Conservation (phyloP, 1,140 invertebrate genomes). For the Aphelenchoides besseyi region DNA sequence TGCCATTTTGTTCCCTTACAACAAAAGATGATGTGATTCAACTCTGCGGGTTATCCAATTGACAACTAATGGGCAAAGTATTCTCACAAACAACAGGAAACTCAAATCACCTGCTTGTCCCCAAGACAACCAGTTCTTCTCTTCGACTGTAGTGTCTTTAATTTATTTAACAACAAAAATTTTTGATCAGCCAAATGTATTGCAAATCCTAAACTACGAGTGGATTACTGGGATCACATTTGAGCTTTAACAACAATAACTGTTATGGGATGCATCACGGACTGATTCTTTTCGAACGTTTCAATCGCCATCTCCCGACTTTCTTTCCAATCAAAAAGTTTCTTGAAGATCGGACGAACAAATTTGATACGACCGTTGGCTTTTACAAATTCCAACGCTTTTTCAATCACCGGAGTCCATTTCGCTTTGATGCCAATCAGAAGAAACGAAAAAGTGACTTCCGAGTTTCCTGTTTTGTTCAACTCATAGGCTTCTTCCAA, state of each 20-base stretch:
- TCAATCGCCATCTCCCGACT: slow-evolving; percentile 31
- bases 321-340: slow-evolving; percentile 45
- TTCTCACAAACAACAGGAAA: too few relatives aligned
- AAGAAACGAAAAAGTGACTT: slow-evolving; percentile 71
- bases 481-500: slow-evolving; percentile 74
- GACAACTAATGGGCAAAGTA: too few relatives aligned
- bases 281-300: slow-evolving; percentile 35
- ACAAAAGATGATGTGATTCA: too few relatives aligned
- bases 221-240: too few relatives aligned
- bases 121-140: too few relatives aligned
- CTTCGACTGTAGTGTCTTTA: too few relatives aligned
- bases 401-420: slow-evolving; percentile 70
- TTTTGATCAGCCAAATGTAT: too few relatives aligned
- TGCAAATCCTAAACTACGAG: too few relatives aligned
- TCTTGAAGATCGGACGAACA: slow-evolving; percentile 75
- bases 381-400: slow-evolving; percentile 75
- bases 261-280: slow-evolving; percentile 50
- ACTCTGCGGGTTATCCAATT: too few relatives aligned
- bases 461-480: slow-evolving; percentile 71
- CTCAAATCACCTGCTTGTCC: too few relatives aligned
- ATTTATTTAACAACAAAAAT: too few relatives aligned
- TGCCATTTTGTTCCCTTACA: too few relatives aligned
- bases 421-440: slow-evolving; percentile 72
- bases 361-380: slow-evolving; percentile 84
- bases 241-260: slow-evolving; percentile 2